These are phyloP conservation scores for Acanthopagrus latus DNA, from an alignment of 2,797 vertebrate genomes.

Conservation along the genomic window DNA sequence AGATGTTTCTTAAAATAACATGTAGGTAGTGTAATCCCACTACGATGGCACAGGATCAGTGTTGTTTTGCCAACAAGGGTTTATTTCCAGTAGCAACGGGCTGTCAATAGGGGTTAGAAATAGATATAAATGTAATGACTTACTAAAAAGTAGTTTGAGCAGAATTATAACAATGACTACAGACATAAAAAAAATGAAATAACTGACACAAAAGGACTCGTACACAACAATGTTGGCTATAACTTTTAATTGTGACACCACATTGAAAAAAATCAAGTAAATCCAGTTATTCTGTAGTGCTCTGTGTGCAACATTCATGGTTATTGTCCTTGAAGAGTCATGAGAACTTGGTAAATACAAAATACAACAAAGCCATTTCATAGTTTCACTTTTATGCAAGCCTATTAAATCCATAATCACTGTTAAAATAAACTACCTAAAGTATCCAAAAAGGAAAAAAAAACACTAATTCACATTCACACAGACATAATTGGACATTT, in stretches of 20 bases:
- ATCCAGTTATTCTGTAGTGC: slow-evolving; percentile 82
- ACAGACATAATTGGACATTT: slow-evolving; percentile 19
- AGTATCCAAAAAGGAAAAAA: slow-evolving; percentile 18
- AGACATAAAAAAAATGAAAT: not conserved
- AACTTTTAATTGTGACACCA: slow-evolving; percentile 78
- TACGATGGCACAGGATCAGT: slow-evolving; percentile 28
- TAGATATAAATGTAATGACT: not conserved
- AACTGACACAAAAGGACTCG: not conserved
- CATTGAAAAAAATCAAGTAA: slow-evolving; percentile 83
- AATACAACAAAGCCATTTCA: slow-evolving; percentile 61
- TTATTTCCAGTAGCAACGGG: slow-evolving; percentile 32
- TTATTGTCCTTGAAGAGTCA: slow-evolving; percentile 72
- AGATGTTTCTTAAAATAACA: slow-evolving; percentile 77
- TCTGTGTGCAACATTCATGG: slow-evolving; percentile 79
- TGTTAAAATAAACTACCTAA: slow-evolving; percentile 38
- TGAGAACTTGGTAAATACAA: slow-evolving; percentile 68
- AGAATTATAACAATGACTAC: not conserved
- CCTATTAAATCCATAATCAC: slow-evolving; percentile 37
- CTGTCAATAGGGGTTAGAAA: not conserved
- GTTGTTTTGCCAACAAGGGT: slow-evolving; percentile 38
- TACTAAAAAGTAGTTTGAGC: not conserved
- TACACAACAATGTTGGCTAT: slow-evolving; percentile 41
- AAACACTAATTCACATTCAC: slow-evolving; percentile 43
- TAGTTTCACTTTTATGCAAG: slow-evolving; percentile 62
- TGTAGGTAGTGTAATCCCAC: slow-evolving; percentile 59